Conservation (phyloP, 2,113 vertebrate genomes). For the Prunella himalayana region DNA sequence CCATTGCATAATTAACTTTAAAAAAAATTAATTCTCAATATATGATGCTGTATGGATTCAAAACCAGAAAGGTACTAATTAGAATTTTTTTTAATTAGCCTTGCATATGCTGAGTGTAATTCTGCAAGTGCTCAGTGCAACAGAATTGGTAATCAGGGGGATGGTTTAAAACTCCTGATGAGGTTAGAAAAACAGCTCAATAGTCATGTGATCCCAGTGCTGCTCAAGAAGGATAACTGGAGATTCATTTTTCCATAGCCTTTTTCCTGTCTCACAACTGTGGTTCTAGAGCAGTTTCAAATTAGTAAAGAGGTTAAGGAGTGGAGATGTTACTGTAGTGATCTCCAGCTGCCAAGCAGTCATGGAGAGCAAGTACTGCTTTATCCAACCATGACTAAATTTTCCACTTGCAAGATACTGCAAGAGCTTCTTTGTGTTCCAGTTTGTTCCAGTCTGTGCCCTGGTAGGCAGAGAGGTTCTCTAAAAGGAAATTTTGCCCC, state of each 20-base stretch:
- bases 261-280: neutral
- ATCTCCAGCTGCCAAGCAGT: neutral
- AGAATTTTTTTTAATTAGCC: constrained; percentile 66
- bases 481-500: neutral
- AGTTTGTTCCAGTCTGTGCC: neutral
- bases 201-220: neutral
- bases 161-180: neutral
- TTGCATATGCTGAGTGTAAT: constrained; percentile 42
- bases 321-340: neutral
- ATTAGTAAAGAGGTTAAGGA: neutral
- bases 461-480: neutral
- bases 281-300: neutral
- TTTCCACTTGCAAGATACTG: neutral
- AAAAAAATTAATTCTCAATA: constrained; percentile 64
- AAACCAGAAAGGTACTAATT: constrained; percentile 66
- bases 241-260: neutral
- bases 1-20: constrained; percentile 63
- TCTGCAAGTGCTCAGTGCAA: neutral
- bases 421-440: neutral
- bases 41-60: constrained; percentile 46
- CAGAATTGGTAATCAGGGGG: neutral
- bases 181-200: neutral
- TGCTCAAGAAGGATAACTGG: neutral
- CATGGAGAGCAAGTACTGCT: neutral
- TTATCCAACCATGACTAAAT: neutral